These are phyloP conservation scores for Synodontis membranacea DNA, from an alignment of 2,113 vertebrate species.

Conservation along the genomic window DNA sequence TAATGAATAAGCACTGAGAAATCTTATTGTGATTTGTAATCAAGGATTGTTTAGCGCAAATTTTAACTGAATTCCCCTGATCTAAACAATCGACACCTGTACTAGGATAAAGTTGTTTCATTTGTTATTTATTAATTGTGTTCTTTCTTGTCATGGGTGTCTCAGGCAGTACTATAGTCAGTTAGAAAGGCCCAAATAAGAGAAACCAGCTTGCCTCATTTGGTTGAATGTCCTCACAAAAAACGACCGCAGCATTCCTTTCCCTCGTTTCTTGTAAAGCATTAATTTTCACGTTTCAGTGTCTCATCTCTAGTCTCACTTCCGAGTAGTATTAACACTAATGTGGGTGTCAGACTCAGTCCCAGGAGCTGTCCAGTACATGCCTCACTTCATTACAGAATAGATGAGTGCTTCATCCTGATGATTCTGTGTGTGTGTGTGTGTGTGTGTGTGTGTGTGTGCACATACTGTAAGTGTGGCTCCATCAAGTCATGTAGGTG, in stretches of 20 bases:
- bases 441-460: slow-evolving; percentile 18
- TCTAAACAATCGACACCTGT: not conserved
- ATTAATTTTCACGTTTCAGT: slow-evolving; percentile 23
- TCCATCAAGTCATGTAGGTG: not conserved
- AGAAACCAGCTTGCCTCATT: not conserved
- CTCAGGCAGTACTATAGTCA: not conserved
- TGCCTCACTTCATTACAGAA: slow-evolving; percentile 13
- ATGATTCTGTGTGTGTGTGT: not conserved
- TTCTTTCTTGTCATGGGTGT: not conserved
- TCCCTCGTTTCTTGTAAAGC: not conserved
- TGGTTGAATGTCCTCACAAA: not conserved
- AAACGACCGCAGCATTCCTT: not conserved
- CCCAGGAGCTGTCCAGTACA: slow-evolving; percentile 12
- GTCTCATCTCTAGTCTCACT: slow-evolving; percentile 29
- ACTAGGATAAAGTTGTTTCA: not conserved
- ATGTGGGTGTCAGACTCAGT: slow-evolving; percentile 44
- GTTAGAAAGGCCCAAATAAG: not conserved
- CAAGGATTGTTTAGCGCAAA: not conserved
- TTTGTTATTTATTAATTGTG: not conserved
- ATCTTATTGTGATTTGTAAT: not conserved
- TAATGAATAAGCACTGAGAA: no score
- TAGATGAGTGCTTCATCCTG: not conserved
- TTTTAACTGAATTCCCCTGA: not conserved
- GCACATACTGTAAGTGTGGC: not conserved
- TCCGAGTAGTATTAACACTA: slow-evolving; percentile 33